These are phyloP conservation scores for Lepilemur septentrionalis DNA, from an alignment of 2,797 vertebrate genomes.

Conservation along the genomic window DNA sequence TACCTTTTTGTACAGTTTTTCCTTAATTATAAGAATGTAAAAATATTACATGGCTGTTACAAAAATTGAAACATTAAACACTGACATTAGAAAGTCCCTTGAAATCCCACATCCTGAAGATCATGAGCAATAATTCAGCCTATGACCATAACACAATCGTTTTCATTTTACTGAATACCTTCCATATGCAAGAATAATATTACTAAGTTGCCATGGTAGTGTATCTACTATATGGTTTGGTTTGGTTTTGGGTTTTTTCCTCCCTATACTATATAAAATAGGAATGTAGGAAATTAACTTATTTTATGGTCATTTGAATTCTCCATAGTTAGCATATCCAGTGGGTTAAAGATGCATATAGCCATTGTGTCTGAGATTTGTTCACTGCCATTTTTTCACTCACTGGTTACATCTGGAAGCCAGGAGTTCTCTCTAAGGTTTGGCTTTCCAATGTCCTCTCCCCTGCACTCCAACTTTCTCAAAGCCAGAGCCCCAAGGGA, in stretches of 20 bases:
- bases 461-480: neutral
- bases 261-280: neutral
- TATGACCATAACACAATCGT: neutral
- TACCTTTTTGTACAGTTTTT: neutral
- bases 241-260: neutral
- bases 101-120: neutral
- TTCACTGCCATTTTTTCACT: neutral
- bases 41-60: constrained; percentile 11
- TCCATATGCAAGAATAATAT: neutral
- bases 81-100: neutral
- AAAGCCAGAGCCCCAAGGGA: neutral
- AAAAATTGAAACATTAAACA: constrained; percentile 37
- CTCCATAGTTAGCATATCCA: neutral
- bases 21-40: constrained; percentile 5
- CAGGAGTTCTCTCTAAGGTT: neutral
- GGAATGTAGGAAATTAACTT: neutral
- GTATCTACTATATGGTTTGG: neutral
- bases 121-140: neutral
- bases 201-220: neutral
- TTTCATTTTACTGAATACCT: constrained; percentile 30
- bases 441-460: neutral
- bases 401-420: neutral
- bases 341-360: neutral
- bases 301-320: neutral
- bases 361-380: neutral